These are phyloP conservation scores for Ornithoptera priamus DNA, from an alignment of 2,888 invertebrate species.

Conservation along the genomic window DNA sequence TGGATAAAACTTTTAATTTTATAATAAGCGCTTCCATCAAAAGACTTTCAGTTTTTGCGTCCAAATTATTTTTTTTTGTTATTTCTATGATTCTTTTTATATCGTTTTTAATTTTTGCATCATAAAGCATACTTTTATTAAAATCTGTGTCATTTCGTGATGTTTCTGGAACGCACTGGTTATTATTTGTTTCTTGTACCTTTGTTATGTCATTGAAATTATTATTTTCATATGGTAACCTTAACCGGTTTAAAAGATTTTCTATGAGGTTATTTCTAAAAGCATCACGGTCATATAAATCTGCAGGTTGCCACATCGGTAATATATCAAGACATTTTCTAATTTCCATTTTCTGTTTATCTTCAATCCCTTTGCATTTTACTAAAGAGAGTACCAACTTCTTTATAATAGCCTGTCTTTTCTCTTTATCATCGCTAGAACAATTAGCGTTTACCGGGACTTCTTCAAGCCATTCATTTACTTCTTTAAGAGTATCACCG, in stretches of 20 bases:
- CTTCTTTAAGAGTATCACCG: constrained; percentile 11
- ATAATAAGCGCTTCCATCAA: constrained; percentile 21
- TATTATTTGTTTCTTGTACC: not conserved
- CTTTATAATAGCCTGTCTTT: constrained; percentile 6
- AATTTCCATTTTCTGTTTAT: constrained; percentile 35
- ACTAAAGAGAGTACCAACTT: constrained; percentile 14
- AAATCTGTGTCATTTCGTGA: constrained; percentile 10
- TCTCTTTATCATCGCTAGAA: constrained; percentile 19
- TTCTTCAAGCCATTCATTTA: constrained; percentile 23
- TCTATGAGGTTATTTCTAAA: constrained; percentile 22
- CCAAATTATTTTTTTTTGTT: constrained; percentile 10
- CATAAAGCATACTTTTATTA: constrained; percentile 37
- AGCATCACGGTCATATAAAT: constrained; percentile 6
- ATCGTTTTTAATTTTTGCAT: constrained; percentile 13
- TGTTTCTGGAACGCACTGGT: not conserved
- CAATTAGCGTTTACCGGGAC: constrained; percentile 19
- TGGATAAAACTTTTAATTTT: constrained; percentile 17
- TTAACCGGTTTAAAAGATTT: constrained; percentile 18
- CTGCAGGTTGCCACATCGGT: constrained; percentile 27
- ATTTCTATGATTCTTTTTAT: constrained; percentile 23
- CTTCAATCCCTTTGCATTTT: constrained; percentile 30
- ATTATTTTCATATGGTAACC: constrained; percentile 6
- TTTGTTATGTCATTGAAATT: constrained; percentile 11
- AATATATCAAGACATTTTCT: constrained; percentile 32
- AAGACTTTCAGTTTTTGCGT: constrained; percentile 15